These are phyloP conservation scores for Mesoclemmys tuberculata DNA, from an alignment of 2,113 vertebrate species.

Conservation along the genomic window DNA sequence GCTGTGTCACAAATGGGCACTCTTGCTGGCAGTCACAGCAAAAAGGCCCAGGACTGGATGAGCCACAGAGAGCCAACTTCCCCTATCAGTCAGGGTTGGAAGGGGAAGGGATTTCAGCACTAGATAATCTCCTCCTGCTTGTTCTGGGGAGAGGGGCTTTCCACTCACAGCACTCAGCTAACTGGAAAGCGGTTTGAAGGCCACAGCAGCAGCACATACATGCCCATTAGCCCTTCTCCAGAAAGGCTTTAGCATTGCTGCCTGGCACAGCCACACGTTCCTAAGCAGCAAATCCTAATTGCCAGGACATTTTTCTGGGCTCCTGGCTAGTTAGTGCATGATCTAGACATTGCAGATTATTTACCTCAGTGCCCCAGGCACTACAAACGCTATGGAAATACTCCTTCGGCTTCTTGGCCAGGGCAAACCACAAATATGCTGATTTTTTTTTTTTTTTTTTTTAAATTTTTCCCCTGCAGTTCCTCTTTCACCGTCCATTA, in stretches of 20 bases:
- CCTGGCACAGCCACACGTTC: neutral
- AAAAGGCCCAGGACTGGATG: neutral
- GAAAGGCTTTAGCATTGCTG: no score
- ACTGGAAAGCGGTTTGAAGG: neutral
- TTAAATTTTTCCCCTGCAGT: constrained; percentile 85
- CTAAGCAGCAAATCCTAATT: neutral
- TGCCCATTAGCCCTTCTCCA: neutral
- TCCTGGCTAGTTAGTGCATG: neutral
- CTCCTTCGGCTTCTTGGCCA: neutral
- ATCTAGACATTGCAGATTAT: neutral
- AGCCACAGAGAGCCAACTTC: neutral
- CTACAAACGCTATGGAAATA: accelerated
- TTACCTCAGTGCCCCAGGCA: neutral
- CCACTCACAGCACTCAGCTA: accelerated
- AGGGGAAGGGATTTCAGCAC: neutral
- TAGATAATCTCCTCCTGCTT: accelerated
- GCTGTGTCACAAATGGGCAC: neutral
- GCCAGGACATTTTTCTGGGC: neutral
- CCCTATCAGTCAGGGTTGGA: neutral
- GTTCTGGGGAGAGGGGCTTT: neutral
- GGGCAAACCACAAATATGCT: neutral
- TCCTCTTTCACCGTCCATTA: constrained; percentile 97
- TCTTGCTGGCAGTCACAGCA: neutral
- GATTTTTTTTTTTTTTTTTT: no score
- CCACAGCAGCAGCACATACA: neutral